Evolutionary conservation across 1,140 invertebrate genomes (phyloP).

Genomic region (Atta texana): DNA sequence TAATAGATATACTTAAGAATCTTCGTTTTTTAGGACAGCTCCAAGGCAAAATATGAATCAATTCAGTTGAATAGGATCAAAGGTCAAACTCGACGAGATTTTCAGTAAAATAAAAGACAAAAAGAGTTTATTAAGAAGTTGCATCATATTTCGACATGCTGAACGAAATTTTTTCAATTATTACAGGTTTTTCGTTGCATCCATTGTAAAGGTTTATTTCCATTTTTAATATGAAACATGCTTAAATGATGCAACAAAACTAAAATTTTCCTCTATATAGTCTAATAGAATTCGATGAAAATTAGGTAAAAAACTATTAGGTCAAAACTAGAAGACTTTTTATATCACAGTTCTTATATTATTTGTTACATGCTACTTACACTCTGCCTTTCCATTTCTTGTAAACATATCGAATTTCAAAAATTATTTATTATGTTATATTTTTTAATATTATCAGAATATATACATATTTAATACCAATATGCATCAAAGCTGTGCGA

Average conservation of each 20-base stretch:
- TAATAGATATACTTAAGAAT: too few relatives aligned
- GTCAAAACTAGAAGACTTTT: too few relatives aligned
- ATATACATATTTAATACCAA: slow-evolving; percentile 17
- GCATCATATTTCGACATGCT: too few relatives aligned
- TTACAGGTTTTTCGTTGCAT: too few relatives aligned
- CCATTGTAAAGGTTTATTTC: neutral
- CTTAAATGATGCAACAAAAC: neutral
- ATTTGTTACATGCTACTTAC: neutral
- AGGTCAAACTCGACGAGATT: too few relatives aligned
- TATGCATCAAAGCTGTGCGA: slow-evolving; percentile 18
- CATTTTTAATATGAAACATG: neutral
- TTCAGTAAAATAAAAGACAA: too few relatives aligned
- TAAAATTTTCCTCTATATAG: neutral
- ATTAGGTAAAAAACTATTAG: neutral
- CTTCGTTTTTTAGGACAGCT: too few relatives aligned
- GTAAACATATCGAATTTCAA: slow-evolving; percentile 3
- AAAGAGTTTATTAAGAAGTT: too few relatives aligned
- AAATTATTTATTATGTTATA: neutral
- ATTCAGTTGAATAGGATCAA: too few relatives aligned
- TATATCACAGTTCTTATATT: neutral
- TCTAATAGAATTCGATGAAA: neutral
- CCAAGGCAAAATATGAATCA: too few relatives aligned
- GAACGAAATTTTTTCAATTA: too few relatives aligned
- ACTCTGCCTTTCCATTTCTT: neutral
- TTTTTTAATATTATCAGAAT: slow-evolving; percentile 1